Conservation (phyloP, 2,113 vertebrate species). For the Forbesichthys papilliferus region DNA sequence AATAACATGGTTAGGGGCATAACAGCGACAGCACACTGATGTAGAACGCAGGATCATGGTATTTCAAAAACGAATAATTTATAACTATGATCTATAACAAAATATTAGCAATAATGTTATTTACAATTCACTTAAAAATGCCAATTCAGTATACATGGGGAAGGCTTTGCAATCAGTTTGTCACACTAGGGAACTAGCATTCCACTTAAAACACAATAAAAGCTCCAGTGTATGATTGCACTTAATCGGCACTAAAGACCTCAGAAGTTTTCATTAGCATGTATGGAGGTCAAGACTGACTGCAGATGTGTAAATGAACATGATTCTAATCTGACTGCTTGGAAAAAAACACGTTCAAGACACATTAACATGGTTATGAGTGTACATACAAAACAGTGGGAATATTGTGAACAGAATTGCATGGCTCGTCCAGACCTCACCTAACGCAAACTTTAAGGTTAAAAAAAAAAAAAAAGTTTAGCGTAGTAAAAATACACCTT, state of each 20-base stretch:
- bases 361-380: not conserved
- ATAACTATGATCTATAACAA: conserved; percentile 68
- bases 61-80: conserved; percentile 73
- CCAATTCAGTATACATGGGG: conserved; percentile 33
- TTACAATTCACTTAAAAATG: conserved; percentile 64
- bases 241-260: conserved; percentile 13
- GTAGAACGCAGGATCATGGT: conserved; percentile 36
- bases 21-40: conserved; percentile 10
- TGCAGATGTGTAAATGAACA: conserved; percentile 17
- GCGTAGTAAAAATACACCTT: conserved; percentile 71
- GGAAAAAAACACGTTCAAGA: conserved; percentile 27
- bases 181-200: not conserved
- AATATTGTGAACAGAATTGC: conserved; percentile 20
- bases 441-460: conserved; percentile 16
- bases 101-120: conserved; percentile 62
- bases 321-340: conserved; percentile 38
- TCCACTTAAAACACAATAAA: not conserved
- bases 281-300: conserved; percentile 1
- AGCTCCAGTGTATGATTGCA: conserved; percentile 56
- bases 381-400: conserved; percentile 19
- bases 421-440: conserved; percentile 2
- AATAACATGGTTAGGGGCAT: conserved; percentile 25
- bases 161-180: conserved; percentile 21
- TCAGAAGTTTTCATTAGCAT: not conserved
- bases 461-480: conserved; percentile 37